Evolutionary conservation across 2,888 invertebrate genomes (phyloP).

Genomic region (Cremastobaeus sp.): DNA sequence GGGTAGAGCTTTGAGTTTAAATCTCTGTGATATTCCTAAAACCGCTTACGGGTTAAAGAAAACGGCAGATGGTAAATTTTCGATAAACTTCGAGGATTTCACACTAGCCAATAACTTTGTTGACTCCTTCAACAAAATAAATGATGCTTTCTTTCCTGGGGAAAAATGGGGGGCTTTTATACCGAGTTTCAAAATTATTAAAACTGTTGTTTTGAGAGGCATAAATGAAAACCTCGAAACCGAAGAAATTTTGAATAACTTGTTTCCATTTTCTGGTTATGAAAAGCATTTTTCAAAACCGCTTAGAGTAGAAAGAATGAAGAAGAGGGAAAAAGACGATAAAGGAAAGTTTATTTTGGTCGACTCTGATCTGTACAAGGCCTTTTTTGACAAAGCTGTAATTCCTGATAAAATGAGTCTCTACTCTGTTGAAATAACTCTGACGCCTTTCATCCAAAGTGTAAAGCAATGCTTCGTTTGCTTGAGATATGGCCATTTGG

Average conservation of each 20-base stretch:
- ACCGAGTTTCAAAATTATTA: neutral
- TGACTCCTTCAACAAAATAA: neutral
- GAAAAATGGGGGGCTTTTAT: slow-evolving; percentile 7
- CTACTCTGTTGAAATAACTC: neutral
- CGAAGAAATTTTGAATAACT: neutral
- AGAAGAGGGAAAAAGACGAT: neutral
- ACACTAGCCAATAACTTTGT: neutral
- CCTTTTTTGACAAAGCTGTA: neutral
- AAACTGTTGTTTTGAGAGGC: neutral
- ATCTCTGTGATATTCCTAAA: no score
- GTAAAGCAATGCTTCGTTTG: neutral
- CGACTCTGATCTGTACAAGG: neutral
- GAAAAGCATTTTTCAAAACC: neutral
- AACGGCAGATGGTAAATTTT: no score
- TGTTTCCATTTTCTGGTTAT: neutral
- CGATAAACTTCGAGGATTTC: neutral
- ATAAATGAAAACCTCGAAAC: neutral
- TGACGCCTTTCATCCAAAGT: neutral
- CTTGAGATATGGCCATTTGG: neutral
- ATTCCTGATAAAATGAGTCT: neutral
- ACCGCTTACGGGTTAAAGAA: no score
- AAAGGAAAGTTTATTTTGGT: neutral
- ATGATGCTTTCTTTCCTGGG: neutral
- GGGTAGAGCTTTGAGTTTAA: no score
- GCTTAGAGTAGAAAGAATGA: neutral